Evolutionary conservation across 2,888 invertebrate species (phyloP), one percentile per base, ranked within the genome.

Genomic region (Ophraella communa): DNA sequence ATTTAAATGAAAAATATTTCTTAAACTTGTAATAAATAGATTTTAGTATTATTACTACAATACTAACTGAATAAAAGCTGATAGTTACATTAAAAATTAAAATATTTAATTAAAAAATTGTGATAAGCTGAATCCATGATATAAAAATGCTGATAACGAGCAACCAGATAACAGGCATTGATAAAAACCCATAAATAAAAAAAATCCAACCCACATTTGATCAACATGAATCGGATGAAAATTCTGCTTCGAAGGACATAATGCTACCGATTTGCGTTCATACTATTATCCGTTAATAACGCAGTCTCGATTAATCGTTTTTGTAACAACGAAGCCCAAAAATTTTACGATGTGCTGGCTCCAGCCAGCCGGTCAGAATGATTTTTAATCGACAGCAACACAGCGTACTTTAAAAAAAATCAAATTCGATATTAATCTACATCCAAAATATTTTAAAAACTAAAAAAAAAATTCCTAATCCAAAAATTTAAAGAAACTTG

Each of bases 221-320:
- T 65, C 33, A 52, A 44, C 56, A 44, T 52, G 52, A 61, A 57
- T 65, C 57, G 65, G 49, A 64, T 54, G 59, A 60, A 62, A 64
- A 61, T 65, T 53, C 57, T 58, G 58, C 57, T 63, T 63, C 58
- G 30, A 33, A 57, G 63, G 47, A 58, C 39, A 58, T 63, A 63
- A 63, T 63, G 44, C 58, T 53, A 47, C 35, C 45, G 52, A 61
- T 52, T 61, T 56, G 45, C 64, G 51, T 59, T 42, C 55, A 55
- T 59, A 47, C 52, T 58, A 65, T 65, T 61, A 61, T 60, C 56
- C 65, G 52, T 45, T 56, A 60, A 65, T 60, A 61, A 61, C 51
- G 56, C 61, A 52, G 61, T 56, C 54, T 56, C 56, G 21, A 57
- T 54, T 65, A 65, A 65, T 65, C 60, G 61, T 54, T 65, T 65